A percentile compares a stretch with the other conserved stretches of the same genome.
Evolutionary conservation across 2,888 invertebrate species (phyloP).

Genomic region (Coecobrya sp.): DNA sequence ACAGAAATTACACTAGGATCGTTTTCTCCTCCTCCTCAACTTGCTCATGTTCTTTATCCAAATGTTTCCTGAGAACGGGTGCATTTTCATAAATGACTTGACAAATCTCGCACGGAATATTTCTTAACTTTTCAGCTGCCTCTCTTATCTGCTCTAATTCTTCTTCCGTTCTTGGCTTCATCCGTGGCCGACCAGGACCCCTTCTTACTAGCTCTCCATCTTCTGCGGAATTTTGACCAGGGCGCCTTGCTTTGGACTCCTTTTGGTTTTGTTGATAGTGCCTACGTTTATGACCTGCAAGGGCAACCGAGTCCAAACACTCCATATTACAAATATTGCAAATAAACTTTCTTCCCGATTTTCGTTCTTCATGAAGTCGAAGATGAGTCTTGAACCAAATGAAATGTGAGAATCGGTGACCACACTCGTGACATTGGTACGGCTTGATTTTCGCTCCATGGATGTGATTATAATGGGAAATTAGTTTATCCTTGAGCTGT

Average conservation of each 20-base stretch:
- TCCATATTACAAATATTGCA: slow-evolving; percentile 9
- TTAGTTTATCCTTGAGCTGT: background rate
- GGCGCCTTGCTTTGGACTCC: no score
- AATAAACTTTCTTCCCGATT: slow-evolving; percentile 34
- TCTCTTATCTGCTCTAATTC: background rate
- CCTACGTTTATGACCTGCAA: background rate
- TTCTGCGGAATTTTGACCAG: background rate
- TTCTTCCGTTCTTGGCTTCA: slow-evolving; percentile 1
- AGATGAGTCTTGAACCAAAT: slow-evolving; percentile 44
- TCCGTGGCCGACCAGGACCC: background rate
- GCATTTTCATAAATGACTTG: background rate
- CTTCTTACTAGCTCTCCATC: background rate
- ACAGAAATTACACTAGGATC: slow-evolving; percentile 27
- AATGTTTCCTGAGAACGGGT: background rate
- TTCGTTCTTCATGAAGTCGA: slow-evolving; percentile 30
- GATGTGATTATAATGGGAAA: slow-evolving; percentile 4
- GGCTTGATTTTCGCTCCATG: background rate
- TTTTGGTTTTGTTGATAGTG: no score
- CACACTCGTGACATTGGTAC: slow-evolving; percentile 34
- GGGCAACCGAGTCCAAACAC: slow-evolving; percentile 11
- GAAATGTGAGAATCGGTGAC: background rate
- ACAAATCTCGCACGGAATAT: slow-evolving; percentile 43
- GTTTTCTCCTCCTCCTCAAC: background rate
- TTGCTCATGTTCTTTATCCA: slow-evolving; percentile 35
- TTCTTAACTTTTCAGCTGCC: background rate